Evolutionary conservation across 2,888 invertebrate species (phyloP).

Genomic region (Drosophila trichaetosa): DNA sequence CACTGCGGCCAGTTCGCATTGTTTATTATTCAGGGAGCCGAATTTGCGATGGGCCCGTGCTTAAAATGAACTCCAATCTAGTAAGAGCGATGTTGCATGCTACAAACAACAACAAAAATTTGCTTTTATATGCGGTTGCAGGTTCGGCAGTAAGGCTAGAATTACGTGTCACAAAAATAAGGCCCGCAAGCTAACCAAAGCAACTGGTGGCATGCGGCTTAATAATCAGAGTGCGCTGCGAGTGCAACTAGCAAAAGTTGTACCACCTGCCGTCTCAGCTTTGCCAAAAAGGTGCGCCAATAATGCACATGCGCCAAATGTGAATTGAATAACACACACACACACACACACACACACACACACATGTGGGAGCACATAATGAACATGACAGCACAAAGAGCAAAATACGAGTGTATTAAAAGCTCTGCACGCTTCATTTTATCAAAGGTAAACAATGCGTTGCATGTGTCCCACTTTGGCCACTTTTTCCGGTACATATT

Average conservation of each 20-base stretch:
- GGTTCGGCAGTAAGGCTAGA: constrained; percentile 28
- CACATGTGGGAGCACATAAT: background rate
- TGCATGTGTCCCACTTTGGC: background rate
- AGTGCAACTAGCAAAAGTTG: constrained; percentile 39
- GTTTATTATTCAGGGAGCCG: constrained; percentile 17
- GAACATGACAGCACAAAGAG: constrained; percentile 3
- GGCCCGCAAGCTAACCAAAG: constrained; percentile 29
- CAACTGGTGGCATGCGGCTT: constrained; percentile 35
- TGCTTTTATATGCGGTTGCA: constrained; percentile 7
- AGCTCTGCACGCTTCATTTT: constrained; percentile 2
- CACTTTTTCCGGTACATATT: background rate
- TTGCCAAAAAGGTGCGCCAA: constrained; percentile 10
- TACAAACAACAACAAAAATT: constrained; percentile 7
- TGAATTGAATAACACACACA: constrained; percentile 4
- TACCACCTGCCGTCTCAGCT: constrained; percentile 24
- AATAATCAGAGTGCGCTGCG: constrained; percentile 2
- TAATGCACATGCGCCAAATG: background rate
- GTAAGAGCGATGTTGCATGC: constrained; percentile 23
- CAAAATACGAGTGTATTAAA: background rate
- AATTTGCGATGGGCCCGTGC: constrained; percentile 3
- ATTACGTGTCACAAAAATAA: constrained; percentile 33
- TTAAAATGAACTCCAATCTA: constrained; percentile 37
- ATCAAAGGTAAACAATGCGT: background rate
- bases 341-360: background rate
- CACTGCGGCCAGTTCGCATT: constrained; percentile 17